A percentile compares a stretch with the other conserved stretches of the same genome.
phyloP scores from a whole-genome alignment of 2,888 invertebrate species.

The Stictocephala bisonia region DNA sequence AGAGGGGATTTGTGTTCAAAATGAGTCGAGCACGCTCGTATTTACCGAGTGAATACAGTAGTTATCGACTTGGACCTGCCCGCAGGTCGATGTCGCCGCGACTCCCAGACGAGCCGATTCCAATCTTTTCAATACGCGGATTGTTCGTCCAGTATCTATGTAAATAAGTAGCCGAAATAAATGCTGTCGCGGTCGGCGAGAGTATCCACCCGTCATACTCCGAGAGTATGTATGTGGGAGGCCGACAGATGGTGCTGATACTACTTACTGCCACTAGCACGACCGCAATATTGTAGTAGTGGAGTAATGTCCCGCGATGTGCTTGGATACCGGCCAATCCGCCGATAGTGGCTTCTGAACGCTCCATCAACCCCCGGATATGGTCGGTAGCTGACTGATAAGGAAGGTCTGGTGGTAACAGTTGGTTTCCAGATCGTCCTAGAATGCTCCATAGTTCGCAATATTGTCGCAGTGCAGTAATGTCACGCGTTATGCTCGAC shows the following conservation, averaged over 20 bases:
- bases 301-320: conserved; percentile 19
- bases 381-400: too few species aligned
- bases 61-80: conserved; percentile 19
- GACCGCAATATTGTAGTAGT: background rate
- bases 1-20: conserved; percentile 23
- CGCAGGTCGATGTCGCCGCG: background rate
- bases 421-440: too few species aligned
- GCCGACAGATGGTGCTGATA: background rate
- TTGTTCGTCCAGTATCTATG: conserved; percentile 38
- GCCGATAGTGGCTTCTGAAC: background rate
- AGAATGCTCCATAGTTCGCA: too few species aligned
- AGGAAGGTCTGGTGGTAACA: too few species aligned
- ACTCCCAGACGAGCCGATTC: conserved; percentile 30
- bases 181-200: too few species aligned
- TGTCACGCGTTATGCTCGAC: too few species aligned
- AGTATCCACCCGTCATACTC: background rate
- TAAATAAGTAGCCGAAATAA: conserved; percentile 42
- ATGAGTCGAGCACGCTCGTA: conserved; percentile 18
- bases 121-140: conserved; percentile 42
- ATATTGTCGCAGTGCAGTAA: too few species aligned
- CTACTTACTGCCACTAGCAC: conserved; percentile 14
- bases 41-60: conserved; percentile 7
- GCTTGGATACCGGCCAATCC: background rate
- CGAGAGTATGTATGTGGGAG: too few species aligned
- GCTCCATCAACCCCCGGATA: too few species aligned